phyloP scores from a whole-genome alignment of 2,113 vertebrate species.

The Prietella phreatophila region DNA sequence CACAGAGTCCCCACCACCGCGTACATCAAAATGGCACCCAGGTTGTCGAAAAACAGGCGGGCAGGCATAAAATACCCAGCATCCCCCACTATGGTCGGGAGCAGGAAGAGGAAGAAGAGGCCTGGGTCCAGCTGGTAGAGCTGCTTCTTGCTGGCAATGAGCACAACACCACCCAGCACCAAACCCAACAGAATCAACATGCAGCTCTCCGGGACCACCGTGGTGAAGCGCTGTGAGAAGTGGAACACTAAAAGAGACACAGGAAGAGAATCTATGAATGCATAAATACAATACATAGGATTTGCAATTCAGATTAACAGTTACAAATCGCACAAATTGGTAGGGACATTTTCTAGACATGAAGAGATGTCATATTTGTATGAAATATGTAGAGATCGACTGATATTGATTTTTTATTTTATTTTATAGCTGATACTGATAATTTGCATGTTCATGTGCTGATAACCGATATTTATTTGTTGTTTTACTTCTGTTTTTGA shows the following conservation, averaged over 20 bases:
- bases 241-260: slow-evolving; percentile 82
- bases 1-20: slow-evolving; percentile 92
- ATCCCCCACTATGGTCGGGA: slow-evolving; percentile 93
- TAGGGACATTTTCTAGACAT: neutral
- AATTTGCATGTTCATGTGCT: too few relatives aligned
- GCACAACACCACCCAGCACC: slow-evolving; percentile 88
- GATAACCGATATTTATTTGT: too few relatives aligned
- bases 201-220: slow-evolving; percentile 91
- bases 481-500: too few relatives aligned
- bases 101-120: slow-evolving; percentile 95
- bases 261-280: neutral
- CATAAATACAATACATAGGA: neutral
- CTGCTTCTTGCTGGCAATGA: slow-evolving; percentile 89
- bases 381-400: too few relatives aligned
- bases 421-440: too few relatives aligned
- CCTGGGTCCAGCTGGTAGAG: slow-evolving; percentile 92
- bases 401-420: too few relatives aligned
- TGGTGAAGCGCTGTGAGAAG: slow-evolving; percentile 89
- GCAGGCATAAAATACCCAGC: slow-evolving; percentile 97
- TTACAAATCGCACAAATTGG: neutral
- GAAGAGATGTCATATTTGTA: neutral
- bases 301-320: neutral
- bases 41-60: slow-evolving; percentile 92
- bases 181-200: slow-evolving; percentile 92
- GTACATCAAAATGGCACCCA: slow-evolving; percentile 91